Evolutionary conservation across 2,888 invertebrate species (phyloP), one percentile per base, ranked within the genome.

Genomic region (Plebejus melissa): DNA sequence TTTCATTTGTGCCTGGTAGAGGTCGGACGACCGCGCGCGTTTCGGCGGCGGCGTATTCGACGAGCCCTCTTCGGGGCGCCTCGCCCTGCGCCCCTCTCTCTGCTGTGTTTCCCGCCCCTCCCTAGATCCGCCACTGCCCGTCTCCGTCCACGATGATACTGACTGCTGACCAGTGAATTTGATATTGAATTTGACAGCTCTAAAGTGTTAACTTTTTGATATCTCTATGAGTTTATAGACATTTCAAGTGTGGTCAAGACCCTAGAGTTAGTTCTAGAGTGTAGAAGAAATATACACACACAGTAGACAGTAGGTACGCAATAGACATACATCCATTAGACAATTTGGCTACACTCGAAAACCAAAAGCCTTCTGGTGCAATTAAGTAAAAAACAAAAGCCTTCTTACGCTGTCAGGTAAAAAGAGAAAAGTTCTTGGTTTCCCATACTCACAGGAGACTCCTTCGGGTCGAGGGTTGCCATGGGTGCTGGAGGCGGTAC

Each of bases 21-120:
- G 92, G 84, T 96, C 96, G 13, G 95, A 96, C 79, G 96, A 95
- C 82, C 96, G 94, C 80, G 96, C 95, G 83, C 96, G 94, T 84
- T 96, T 96, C 75, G 96, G 95, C 41, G 96, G 96, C 54, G 95
- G 95, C 16, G 94, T 93, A 82, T 84, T 86, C 77, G 94, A 93
- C 58, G 94, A 88, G 77, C 94, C 89, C 58, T 93, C 92, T 16
- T 93, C 90, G 11, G 90, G 88, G 91, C 94, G 86, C 88, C 94
- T 83, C 84, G 94, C 85, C 90, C 96, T 85, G 76, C 91, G 84
- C 32, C 91, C 89, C 81, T 92, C 91, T 6, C 90, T 85, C 70
- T 83, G 85, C 74, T 87, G 85, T 3, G 84, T 79, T 74, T 91
- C 91, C 58, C 91, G 84, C 0, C 90, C 90, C 76, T 92, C 92